Percentiles rank a stretch among this genome's conserved stretches.
Evolutionary conservation across 2,113 vertebrate genomes (phyloP).

Genomic region (Camelus dromedarius): DNA sequence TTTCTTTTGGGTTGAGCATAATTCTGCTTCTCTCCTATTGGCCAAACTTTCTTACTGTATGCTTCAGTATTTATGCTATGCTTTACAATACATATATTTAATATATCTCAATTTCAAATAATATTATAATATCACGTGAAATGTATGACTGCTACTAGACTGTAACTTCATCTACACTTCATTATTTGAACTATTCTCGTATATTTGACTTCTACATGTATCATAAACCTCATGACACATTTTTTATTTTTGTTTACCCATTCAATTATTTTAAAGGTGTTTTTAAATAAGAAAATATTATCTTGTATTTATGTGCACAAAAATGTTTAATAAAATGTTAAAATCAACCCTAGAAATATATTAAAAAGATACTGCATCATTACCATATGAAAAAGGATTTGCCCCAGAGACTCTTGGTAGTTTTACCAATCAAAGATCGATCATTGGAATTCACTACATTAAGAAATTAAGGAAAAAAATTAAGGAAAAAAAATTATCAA

Average conservation of each 20-base stretch:
- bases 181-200: background rate
- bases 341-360: background rate
- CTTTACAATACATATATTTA: background rate
- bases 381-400: background rate
- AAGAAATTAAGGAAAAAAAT: background rate
- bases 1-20: background rate
- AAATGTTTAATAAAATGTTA: background rate
- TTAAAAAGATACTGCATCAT: background rate
- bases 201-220: background rate
- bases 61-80: background rate
- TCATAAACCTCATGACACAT: background rate
- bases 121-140: background rate
- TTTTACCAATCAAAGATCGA: background rate
- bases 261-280: conserved; percentile 26
- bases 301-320: background rate
- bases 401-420: background rate
- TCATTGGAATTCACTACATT: background rate
- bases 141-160: background rate
- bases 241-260: background rate
- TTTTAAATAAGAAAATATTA: background rate
- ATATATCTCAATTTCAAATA: background rate
- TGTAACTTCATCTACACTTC: background rate
- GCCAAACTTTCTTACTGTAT: background rate
- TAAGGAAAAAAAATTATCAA: background rate
- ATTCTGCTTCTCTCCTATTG: background rate